Conservation (phyloP, 2,888 invertebrate genomes). For the Rhamphomyia laevipes region DNA sequence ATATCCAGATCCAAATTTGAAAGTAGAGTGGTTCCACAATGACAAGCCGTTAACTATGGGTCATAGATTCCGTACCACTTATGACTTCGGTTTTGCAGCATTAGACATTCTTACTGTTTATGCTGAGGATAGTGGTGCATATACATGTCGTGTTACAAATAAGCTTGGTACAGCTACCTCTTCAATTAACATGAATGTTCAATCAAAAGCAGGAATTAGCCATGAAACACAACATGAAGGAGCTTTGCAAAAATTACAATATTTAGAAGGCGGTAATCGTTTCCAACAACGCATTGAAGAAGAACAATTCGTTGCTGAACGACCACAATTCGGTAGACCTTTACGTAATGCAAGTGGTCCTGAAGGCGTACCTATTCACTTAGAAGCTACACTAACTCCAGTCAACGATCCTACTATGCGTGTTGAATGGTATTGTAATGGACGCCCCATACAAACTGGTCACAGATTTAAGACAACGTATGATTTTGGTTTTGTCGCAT, state of each 20-base stretch:
- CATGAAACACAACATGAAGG: conserved; percentile 88
- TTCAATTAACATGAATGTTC: conserved; percentile 66
- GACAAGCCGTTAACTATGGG: conserved; percentile 78
- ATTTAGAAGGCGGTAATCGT: conserved; percentile 75
- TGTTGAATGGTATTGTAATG: conserved; percentile 97
- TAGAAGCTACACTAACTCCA: conserved; percentile 91
- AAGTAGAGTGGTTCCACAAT: conserved; percentile 90
- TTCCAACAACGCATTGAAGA: conserved; percentile 60
- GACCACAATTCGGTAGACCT: conserved; percentile 81
- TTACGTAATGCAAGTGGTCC: conserved; percentile 73
- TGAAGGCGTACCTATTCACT: conserved; percentile 79
- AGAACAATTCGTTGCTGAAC: conserved; percentile 66
- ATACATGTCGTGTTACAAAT: conserved; percentile 79
- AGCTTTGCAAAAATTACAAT: conserved; percentile 82
- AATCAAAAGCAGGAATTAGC: conserved; percentile 72
- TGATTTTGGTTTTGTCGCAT: conserved; percentile 94
- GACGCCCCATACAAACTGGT: conserved; percentile 81
- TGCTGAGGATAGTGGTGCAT: conserved; percentile 88
- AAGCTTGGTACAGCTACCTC: conserved; percentile 73
- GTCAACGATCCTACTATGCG: conserved; percentile 98
- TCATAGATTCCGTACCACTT: conserved; percentile 85
- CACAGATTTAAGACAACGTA: conserved; percentile 93
- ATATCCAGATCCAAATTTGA: conserved; percentile 77
- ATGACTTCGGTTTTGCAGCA: conserved; percentile 95
- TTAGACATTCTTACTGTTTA: conserved; percentile 90